Base-by-base conservation (phyloP, 2,888 invertebrate species). In the Nymphalis c-album region DNA sequence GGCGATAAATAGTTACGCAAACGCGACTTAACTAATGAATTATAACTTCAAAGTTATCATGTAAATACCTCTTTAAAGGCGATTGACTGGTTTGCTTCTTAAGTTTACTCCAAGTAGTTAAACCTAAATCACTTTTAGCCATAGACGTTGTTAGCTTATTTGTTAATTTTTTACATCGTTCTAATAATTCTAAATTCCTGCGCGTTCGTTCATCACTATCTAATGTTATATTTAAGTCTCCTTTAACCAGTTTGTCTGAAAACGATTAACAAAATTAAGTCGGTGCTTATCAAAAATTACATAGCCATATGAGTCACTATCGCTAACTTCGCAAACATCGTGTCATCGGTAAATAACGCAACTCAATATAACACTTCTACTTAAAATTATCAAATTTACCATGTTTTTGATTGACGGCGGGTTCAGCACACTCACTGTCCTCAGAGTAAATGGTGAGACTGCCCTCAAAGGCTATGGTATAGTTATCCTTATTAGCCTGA, bases 401-500 rank as follows among this genome's bases (percentile, higher is more conserved):
- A 92, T 88, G 89, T 88, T 84, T 90, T 86, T 91, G 88, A 91
- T 87, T 91, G 91, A 91, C 91, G 87, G 90, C 83, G 69, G 83
- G 78, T 83, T 91, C 92, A 74, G 80, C 92, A 87, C 95, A 95
- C 89, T 96, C 96, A 83, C 96, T 96, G 84, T 96, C 96, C 88
- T 97, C 97, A 64, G 97, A 96, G 87, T 96, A 96, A 93, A 96
- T 95, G 74, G 96, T 95, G 77, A 95, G 93, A 79, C 96, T 96
- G 81, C 97, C 98, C 92, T 98, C 97, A 80, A 98, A 98, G 75
- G 98, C 98, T 81, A 98, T 97, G 73, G 98, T 98, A 85, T 98
- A 98, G 92, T 98, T 98, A 88, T 97, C 96, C 92, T 98, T 97
- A 87, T 97, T 97, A 72, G 97, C 96, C 89, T 96, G 96, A 87